These are phyloP conservation scores for Acridotheres tristis DNA, from an alignment of 2,797 vertebrate species.

Conservation along the genomic window DNA sequence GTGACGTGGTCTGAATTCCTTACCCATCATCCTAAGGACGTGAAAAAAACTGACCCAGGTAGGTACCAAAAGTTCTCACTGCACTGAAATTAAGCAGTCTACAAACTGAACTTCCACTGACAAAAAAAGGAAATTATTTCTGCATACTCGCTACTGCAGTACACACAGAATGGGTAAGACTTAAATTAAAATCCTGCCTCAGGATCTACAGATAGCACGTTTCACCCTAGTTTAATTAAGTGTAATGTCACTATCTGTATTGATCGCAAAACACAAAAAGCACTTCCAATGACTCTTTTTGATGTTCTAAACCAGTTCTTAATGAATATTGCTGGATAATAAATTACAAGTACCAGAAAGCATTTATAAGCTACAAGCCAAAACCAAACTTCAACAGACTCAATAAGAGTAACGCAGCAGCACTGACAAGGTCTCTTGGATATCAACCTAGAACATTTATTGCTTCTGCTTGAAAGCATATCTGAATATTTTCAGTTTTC, in stretches of 20 bases:
- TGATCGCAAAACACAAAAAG: background rate
- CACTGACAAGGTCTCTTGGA: background rate
- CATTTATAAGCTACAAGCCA: background rate
- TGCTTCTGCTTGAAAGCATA: background rate
- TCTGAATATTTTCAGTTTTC: background rate
- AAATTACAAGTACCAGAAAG: conserved; percentile 7
- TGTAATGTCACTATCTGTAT: conserved; percentile 36
- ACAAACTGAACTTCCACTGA: background rate
- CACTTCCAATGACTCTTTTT: conserved; percentile 12
- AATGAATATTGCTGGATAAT: background rate
- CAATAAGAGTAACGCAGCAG: background rate
- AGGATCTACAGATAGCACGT: background rate
- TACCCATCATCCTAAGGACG: background rate
- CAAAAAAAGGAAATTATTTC: background rate
- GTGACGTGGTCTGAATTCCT: background rate
- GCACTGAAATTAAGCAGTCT: background rate
- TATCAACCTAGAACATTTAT: background rate
- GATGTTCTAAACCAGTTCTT: conserved; percentile 7
- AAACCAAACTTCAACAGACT: background rate
- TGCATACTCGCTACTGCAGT: background rate
- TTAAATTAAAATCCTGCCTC: conserved; percentile 44
- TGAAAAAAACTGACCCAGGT: background rate
- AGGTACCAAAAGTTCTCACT: background rate
- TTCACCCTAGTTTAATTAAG: conserved; percentile 34
- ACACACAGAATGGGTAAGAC: background rate